These are phyloP conservation scores for Mimachlamys varia DNA, from an alignment of 2,888 invertebrate genomes.

Conservation along the genomic window DNA sequence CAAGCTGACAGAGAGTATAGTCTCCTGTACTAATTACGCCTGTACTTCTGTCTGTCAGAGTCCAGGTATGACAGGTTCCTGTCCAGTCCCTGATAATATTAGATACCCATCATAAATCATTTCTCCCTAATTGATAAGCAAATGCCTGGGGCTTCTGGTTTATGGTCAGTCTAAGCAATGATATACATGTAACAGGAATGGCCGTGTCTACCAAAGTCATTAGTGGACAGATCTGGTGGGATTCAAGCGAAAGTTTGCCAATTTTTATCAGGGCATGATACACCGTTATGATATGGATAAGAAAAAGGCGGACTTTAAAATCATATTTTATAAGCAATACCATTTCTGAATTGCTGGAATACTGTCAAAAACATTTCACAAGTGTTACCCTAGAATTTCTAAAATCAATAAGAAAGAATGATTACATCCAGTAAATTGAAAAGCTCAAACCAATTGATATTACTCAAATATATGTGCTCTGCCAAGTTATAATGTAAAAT, in stretches of 20 bases:
- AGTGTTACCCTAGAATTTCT: neutral
- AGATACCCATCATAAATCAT: slow-evolving; percentile 28
- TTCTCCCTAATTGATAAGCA: slow-evolving; percentile 24
- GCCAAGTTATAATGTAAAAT: neutral
- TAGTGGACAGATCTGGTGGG: neutral
- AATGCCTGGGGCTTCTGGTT: neutral
- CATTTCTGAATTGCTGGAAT: neutral
- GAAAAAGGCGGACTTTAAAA: no score
- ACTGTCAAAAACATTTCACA: neutral
- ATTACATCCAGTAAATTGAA: neutral
- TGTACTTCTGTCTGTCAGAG: neutral
- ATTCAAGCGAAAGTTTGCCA: neutral
- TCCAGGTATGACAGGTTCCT: slow-evolving; percentile 11
- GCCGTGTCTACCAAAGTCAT: neutral
- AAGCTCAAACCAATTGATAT: neutral
- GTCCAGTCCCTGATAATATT: slow-evolving; percentile 8
- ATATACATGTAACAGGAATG: neutral
- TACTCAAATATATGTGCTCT: neutral
- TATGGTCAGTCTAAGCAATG: neutral
- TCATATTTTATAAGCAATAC: no score
- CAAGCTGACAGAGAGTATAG: neutral
- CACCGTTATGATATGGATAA: no score
- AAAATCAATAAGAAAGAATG: neutral
- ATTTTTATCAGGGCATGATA: neutral
- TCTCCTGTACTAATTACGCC: neutral